phyloP scores from a whole-genome alignment of 2,797 vertebrate species.

The Etheostoma perlongum region DNA sequence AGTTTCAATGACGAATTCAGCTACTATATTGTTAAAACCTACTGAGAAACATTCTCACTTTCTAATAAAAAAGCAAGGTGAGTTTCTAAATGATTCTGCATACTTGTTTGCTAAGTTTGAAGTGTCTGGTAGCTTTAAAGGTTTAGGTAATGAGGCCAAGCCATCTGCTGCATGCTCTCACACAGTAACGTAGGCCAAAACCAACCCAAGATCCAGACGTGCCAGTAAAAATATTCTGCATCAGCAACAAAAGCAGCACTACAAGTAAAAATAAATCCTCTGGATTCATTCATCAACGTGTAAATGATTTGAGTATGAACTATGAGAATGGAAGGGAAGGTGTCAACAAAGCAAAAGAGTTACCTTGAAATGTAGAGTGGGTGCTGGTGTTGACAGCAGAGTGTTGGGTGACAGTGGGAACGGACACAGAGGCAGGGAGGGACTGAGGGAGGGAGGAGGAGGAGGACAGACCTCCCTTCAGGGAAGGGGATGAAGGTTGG shows the following conservation, averaged over 20 bases:
- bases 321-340: slow-evolving; percentile 41
- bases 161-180: slow-evolving; percentile 66
- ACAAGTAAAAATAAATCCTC: slow-evolving; percentile 9
- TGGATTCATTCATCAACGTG: slow-evolving; percentile 19
- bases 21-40: slow-evolving; percentile 2
- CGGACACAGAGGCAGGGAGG: slow-evolving; percentile 87
- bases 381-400: slow-evolving; percentile 90
- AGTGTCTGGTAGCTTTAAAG: slow-evolving; percentile 37
- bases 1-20: background rate
- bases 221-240: slow-evolving; percentile 38
- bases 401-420: slow-evolving; percentile 85
- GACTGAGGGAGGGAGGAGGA: slow-evolving; percentile 76
- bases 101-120: slow-evolving; percentile 30
- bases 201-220: slow-evolving; percentile 21
- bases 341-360: slow-evolving; percentile 72
- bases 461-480: slow-evolving; percentile 38
- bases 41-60: background rate
- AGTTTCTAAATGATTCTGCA: slow-evolving; percentile 16
- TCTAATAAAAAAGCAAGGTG: background rate
- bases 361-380: slow-evolving; percentile 90
- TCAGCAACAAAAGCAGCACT: slow-evolving; percentile 27
- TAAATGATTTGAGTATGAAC: slow-evolving; percentile 36
- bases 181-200: slow-evolving; percentile 39
- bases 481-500: slow-evolving; percentile 56
- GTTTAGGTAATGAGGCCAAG: slow-evolving; percentile 42